phyloP scores from a whole-genome alignment of 1,140 invertebrate species.

The Rhopalosiphum padi region DNA sequence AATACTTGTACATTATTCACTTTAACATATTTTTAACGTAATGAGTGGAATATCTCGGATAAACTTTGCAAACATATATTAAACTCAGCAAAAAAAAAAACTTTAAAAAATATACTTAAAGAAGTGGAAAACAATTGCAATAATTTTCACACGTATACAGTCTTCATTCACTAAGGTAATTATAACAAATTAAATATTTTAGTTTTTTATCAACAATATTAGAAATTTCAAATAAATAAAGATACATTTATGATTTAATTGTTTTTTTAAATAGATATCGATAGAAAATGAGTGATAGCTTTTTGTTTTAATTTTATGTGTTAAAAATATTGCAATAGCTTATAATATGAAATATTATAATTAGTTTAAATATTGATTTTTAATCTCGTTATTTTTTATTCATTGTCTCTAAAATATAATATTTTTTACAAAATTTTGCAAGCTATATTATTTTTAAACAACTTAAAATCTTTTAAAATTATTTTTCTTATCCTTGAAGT shows the following conservation, averaged over 20 bases:
- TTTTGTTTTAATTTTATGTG: not conserved
- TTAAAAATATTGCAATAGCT: not conserved
- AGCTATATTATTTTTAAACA: not conserved
- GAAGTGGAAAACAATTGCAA: not conserved
- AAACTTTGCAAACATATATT: not conserved
- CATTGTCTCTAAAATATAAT: not conserved
- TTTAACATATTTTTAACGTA: not conserved
- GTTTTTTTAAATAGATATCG: not conserved
- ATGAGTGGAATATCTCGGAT: not conserved
- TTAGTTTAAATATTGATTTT: not conserved
- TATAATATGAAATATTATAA: not conserved
- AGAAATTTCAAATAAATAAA: not conserved
- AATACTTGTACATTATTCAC: not conserved
- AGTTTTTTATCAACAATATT: not conserved
- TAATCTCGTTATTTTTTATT: not conserved
- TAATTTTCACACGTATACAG: not conserved
- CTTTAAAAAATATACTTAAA: not conserved
- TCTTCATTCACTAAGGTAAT: not conserved
- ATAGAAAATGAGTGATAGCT: not conserved
- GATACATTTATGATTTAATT: not conserved
- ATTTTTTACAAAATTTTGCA: not conserved
- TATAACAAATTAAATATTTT: not conserved
- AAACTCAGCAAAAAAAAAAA: not conserved
- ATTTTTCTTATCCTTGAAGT: not conserved
- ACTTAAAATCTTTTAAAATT: not conserved